phyloP scores from a whole-genome alignment of 2,113 vertebrate genomes.

The Lamprologus sp. region DNA sequence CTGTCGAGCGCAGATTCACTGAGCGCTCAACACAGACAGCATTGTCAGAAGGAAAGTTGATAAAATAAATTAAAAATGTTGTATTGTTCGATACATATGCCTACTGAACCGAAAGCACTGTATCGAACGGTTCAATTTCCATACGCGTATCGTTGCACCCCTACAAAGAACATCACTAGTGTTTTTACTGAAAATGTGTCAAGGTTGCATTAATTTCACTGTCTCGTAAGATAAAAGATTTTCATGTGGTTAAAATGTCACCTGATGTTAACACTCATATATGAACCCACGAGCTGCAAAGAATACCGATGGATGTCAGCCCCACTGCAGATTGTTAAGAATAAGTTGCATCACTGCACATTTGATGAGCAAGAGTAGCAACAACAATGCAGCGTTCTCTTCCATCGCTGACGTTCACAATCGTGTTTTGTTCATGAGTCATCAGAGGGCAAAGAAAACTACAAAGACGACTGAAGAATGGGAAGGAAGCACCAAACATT shows the following conservation, averaged over 20 bases:
- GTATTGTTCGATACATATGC: too few species aligned
- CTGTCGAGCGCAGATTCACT: too few species aligned
- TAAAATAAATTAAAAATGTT: too few species aligned
- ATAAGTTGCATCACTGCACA: neutral
- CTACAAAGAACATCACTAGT: neutral
- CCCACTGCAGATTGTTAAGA: neutral
- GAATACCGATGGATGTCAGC: neutral
- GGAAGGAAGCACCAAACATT: neutral
- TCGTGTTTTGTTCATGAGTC: conserved; percentile 15
- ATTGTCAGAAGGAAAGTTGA: too few species aligned
- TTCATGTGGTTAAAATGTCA: neutral
- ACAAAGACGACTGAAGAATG: neutral
- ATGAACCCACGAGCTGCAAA: neutral
- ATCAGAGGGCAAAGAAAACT: neutral
- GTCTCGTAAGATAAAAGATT: neutral
- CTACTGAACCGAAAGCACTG: too few species aligned
- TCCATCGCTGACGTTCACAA: neutral
- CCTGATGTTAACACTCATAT: neutral
- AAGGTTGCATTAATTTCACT: neutral
- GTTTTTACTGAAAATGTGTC: neutral
- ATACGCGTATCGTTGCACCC: too few species aligned
- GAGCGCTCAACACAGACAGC: too few species aligned
- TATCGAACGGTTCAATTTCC: too few species aligned
- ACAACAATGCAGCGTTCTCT: neutral
- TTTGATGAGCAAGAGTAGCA: neutral